These are phyloP conservation scores for Nomada goodeniana DNA, from an alignment of 2,888 invertebrate genomes.

Conservation along the genomic window DNA sequence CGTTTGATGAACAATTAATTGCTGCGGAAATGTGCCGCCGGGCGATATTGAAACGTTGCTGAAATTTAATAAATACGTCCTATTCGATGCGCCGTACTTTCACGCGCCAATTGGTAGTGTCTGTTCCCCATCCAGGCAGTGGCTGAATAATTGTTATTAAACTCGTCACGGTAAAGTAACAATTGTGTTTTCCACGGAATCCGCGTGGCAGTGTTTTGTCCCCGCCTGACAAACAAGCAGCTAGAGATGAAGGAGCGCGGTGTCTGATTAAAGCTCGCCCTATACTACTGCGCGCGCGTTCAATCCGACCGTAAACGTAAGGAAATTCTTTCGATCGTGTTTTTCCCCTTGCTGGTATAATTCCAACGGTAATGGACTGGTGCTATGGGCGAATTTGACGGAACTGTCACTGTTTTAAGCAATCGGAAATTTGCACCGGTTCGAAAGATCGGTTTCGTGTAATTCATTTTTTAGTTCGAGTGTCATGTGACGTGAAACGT, in stretches of 20 bases:
- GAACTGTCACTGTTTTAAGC: not conserved
- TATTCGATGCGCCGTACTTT: not conserved
- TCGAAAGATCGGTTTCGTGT: conserved; percentile 22
- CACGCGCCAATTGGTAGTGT: conserved; percentile 26
- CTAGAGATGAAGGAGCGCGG: not conserved
- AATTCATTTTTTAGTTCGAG: conserved; percentile 38
- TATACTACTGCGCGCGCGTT: conserved; percentile 5
- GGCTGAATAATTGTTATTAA: conserved; percentile 17
- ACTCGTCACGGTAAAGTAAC: not conserved
- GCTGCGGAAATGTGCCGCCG: conserved; percentile 15
- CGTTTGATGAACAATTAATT: conserved; percentile 51
- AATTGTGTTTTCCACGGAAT: conserved; percentile 9
- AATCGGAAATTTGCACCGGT: conserved; percentile 27
- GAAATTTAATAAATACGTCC: conserved; percentile 51
- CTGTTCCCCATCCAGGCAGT: not conserved
- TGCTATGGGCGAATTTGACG: conserved; percentile 12
- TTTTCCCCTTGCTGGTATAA: not conserved
- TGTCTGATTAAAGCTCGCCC: not conserved
- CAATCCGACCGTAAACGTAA: not conserved
- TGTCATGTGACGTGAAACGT: conserved; percentile 16
- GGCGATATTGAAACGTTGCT: conserved; percentile 22
- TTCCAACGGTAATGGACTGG: not conserved
- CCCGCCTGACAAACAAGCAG: not conserved
- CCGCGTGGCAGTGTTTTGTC: not conserved
- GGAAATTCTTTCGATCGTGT: not conserved